Evolutionary conservation across 2,797 vertebrate genomes (phyloP).

Genomic region (Amniataba percoides): DNA sequence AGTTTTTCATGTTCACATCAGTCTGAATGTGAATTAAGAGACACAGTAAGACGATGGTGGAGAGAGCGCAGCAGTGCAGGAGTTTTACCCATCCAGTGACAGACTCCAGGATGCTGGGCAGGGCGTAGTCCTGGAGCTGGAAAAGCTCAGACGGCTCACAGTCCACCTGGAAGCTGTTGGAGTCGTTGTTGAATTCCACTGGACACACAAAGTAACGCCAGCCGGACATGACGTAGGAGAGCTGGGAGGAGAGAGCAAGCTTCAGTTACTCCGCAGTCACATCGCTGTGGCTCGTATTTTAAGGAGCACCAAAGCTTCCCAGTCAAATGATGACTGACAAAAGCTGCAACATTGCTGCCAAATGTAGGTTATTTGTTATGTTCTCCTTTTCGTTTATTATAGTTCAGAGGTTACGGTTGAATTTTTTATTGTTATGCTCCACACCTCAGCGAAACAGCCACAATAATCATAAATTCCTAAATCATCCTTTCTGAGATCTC

Average conservation of each 20-base stretch:
- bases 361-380: background rate
- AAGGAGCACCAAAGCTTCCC: background rate
- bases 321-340: background rate
- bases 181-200: slow-evolving; percentile 97
- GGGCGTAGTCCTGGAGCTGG: slow-evolving; percentile 93
- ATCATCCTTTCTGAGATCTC: too few relatives aligned
- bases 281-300: background rate
- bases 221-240: slow-evolving; percentile 96
- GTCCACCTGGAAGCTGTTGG: slow-evolving; percentile 96
- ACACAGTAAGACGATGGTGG: background rate
- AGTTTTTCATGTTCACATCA: background rate
- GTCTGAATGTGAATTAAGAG: background rate
- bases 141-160: slow-evolving; percentile 95
- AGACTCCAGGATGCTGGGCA: slow-evolving; percentile 90
- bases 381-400: background rate
- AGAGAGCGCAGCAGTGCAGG: background rate
- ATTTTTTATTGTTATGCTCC: background rate
- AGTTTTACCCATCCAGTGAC: slow-evolving; percentile 91
- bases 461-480: too few relatives aligned
- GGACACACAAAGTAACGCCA: slow-evolving; percentile 97
- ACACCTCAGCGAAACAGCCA: too few relatives aligned
- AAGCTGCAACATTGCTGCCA: background rate
- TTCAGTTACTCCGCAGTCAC: slow-evolving; percentile 25
- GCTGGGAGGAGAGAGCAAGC: slow-evolving; percentile 76
- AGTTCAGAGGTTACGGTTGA: background rate